Conservation (phyloP, 2,888 invertebrate genomes). For the Scaptomyza reducta region DNA sequence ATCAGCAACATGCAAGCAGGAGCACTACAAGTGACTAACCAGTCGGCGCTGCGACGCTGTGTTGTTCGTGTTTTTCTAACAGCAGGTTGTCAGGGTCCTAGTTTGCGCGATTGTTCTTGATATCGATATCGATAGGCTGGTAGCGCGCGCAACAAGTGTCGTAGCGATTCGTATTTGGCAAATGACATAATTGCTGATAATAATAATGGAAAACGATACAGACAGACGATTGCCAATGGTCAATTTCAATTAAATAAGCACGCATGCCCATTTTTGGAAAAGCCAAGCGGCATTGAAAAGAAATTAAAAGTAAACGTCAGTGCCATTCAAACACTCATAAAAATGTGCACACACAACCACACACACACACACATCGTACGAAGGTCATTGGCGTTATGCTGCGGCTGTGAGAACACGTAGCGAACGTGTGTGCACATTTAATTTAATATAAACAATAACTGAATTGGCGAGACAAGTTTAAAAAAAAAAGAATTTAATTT, state of each 20-base stretch:
- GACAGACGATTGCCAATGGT: conserved; percentile 51
- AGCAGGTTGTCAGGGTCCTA: conserved; percentile 42
- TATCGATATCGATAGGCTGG: conserved; percentile 33
- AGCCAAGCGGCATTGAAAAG: conserved; percentile 80
- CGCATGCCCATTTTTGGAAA: conserved; percentile 68
- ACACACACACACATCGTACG: conserved; percentile 31
- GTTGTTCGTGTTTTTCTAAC: conserved; percentile 3
- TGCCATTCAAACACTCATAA: conserved; percentile 41
- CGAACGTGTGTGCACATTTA: conserved; percentile 44
- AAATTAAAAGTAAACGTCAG: conserved; percentile 81
- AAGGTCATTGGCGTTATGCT: conserved; percentile 61
- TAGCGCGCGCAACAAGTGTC: conserved; percentile 43
- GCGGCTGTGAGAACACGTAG: conserved; percentile 51
- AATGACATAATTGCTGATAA: conserved; percentile 76
- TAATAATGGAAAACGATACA: conserved; percentile 47
- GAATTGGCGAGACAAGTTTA: conserved; percentile 64
- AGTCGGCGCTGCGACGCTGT: conserved; percentile 21
- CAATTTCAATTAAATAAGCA: conserved; percentile 61
- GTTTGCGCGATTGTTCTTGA: conserved; percentile 24
- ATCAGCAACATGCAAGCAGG: conserved; percentile 67
- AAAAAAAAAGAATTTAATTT: conserved; percentile 50
- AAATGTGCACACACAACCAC: conserved; percentile 30
- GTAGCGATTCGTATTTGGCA: conserved; percentile 44
- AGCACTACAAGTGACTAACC: conserved; percentile 58
- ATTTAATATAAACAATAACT: conserved; percentile 68